Evolutionary conservation across 1,140 invertebrate species (phyloP).

Genomic region (Plutomurus gul): DNA sequence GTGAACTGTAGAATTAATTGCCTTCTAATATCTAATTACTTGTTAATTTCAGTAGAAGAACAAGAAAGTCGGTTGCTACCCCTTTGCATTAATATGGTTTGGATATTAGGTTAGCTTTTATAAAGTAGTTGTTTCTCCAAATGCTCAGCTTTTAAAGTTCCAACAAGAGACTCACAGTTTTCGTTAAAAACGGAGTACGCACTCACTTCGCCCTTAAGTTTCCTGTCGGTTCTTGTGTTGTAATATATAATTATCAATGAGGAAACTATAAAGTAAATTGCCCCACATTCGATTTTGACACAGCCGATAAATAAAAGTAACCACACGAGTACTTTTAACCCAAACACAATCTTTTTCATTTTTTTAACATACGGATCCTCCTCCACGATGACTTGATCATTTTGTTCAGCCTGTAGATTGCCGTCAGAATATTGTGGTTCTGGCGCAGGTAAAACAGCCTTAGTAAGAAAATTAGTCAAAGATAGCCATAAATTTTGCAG

Average conservation of each 20-base stretch:
- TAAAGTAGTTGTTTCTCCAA: constrained; percentile 68
- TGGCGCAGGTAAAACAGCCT: constrained; percentile 39
- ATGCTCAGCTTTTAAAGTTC: constrained; percentile 92
- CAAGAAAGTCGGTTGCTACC: too few relatives aligned
- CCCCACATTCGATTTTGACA: constrained; percentile 83
- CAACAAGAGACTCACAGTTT: constrained; percentile 88
- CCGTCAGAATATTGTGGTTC: constrained; percentile 15
- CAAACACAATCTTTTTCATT: background rate
- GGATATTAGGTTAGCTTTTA: background rate
- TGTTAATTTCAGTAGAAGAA: too few relatives aligned
- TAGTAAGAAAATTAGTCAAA: background rate
- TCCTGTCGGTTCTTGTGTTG: constrained; percentile 76
- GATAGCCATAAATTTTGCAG: constrained; percentile 11
- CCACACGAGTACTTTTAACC: constrained; percentile 46
- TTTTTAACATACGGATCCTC: background rate
- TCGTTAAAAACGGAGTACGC: constrained; percentile 98
- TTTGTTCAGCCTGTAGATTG: constrained; percentile 11
- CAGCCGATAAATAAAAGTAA: constrained; percentile 44
- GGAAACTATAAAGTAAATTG: constrained; percentile 83
- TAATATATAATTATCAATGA: constrained; percentile 77
- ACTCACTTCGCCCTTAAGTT: constrained; percentile 73
- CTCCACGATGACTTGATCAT: background rate
- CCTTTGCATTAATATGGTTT: too few relatives aligned
- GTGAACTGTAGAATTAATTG: too few relatives aligned
- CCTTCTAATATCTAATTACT: too few relatives aligned